phyloP scores from a whole-genome alignment of 2,888 invertebrate species.

The Craniophora ligustri region DNA sequence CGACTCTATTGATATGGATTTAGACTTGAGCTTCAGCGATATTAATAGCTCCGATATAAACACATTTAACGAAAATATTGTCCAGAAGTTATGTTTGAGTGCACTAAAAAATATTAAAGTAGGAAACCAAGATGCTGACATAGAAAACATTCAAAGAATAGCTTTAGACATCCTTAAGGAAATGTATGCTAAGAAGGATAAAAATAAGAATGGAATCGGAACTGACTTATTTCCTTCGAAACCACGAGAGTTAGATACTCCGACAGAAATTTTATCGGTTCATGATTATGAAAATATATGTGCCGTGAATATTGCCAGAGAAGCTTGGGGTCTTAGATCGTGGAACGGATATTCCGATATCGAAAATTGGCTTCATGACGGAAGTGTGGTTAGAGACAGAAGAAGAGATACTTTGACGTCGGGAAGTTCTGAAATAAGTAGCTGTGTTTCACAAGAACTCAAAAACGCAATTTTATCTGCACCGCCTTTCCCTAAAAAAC shows the following conservation, averaged over 20 bases:
- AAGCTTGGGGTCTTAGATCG: conserved; percentile 90
- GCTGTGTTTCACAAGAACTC: conserved; percentile 82
- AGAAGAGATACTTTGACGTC: conserved; percentile 88
- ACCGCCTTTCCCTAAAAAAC: conserved; percentile 81
- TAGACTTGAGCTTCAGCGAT: conserved; percentile 87
- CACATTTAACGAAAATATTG: conserved; percentile 87
- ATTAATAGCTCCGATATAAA: conserved; percentile 87
- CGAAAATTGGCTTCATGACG: conserved; percentile 90
- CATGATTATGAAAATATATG: conserved; percentile 91
- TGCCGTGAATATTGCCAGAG: conserved; percentile 90
- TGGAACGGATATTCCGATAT: conserved; percentile 91
- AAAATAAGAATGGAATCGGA: conserved; percentile 73
- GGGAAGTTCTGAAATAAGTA: conserved; percentile 88
- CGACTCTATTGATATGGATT: conserved; percentile 86
- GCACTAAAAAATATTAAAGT: conserved; percentile 87
- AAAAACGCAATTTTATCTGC: conserved; percentile 81
- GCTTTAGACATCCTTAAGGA: conserved; percentile 86
- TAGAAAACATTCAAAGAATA: conserved; percentile 87
- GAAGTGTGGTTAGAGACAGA: conserved; percentile 89
- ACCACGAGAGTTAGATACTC: conserved; percentile 84
- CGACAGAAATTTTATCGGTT: conserved; percentile 89
- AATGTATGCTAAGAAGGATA: conserved; percentile 86
- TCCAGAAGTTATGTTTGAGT: conserved; percentile 86
- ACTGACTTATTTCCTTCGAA: conserved; percentile 74
- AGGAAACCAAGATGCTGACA: conserved; percentile 87